phyloP scores from a whole-genome alignment of 2,113 vertebrate genomes.

The Siniperca knerii region DNA sequence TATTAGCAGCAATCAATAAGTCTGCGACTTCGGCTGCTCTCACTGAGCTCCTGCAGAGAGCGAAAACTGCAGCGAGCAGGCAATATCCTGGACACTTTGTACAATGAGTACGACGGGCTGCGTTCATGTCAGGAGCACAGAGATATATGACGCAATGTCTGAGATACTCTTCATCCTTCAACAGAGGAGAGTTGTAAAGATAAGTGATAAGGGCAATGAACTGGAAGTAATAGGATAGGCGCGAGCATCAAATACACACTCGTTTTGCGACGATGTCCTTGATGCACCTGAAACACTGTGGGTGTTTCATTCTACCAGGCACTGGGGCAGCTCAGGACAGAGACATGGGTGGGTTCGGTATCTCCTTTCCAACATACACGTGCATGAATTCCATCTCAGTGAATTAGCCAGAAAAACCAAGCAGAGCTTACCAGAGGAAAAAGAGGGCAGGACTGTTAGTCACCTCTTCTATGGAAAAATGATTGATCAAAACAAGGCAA shows the following conservation, averaged over 20 bases:
- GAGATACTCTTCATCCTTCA: constrained; percentile 1
- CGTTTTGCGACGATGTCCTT: constrained; percentile 8
- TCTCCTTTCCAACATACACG: neutral
- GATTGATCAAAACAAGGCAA: neutral
- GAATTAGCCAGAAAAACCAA: neutral
- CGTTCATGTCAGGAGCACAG: neutral
- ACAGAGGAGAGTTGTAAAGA: neutral
- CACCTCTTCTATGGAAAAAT: neutral
- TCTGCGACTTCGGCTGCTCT: constrained; percentile 1
- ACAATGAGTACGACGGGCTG: neutral
- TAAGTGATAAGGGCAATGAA: constrained; percentile 2
- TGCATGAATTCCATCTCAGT: neutral
- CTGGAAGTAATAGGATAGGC: constrained; percentile 34
- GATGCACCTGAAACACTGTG: constrained; percentile 21
- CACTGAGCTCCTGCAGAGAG: neutral
- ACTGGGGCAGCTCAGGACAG: constrained; percentile 12
- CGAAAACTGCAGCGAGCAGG: constrained; percentile 18
- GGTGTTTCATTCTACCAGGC: neutral
- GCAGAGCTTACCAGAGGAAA: neutral
- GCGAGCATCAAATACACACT: constrained; percentile 18
- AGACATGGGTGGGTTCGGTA: neutral
- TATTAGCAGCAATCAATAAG: constrained; percentile 54
- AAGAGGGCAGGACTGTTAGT: no score
- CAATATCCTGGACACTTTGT: constrained; percentile 8
- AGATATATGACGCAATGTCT: neutral